Base-by-base conservation (phyloP, 2,888 invertebrate species). In the Camponotus fellah region DNA sequence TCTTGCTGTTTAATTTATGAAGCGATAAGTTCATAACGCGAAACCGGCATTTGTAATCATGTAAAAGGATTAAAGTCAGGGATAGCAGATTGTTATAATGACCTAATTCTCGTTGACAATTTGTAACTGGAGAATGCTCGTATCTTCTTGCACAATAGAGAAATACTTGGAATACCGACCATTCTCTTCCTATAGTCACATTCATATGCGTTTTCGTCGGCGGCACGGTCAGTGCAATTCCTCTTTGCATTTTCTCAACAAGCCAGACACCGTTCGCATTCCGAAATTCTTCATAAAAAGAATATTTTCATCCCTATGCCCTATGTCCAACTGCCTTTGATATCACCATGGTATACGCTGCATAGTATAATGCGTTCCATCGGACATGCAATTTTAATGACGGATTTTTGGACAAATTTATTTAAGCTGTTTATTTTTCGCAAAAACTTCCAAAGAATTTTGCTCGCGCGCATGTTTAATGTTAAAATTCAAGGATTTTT, bases 211-310 rank as follows among this genome's bases (percentile, higher is more conserved):
- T 83, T 83, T 84, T 56, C 81, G 49, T 69, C 53, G 66, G 77
- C 76, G 79, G 85, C 72, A 84, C 77, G 75, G 64, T 69, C 74
- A 49, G 82, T 72, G 84, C 85, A 89, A 87, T 89, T 89, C 80
- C 82, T 82, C 83, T 88, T 89, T 85, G 65, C 86, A 84, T 88
- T 86, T 88, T 82, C 89, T 76, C 76, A 64, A 68, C 58, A 82
- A 84, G 82, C 89, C 77, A 71, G 83, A 82, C 83, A 82, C 72
- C 26, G 43, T 26, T 62, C 40, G 77, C 85, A 84, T 89, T 85
- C 89, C 86, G 9, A 49, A 66, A 60, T 76, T 68, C 69, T 75
- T 49, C 12, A 32, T 65, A 72, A 53, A 64, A 83, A 64, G 65
- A 86, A 87, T 86, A 84, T 82, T 81, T 66, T 60, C 84, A 76